Evolutionary conservation across 1,140 invertebrate genomes (phyloP).

Genomic region (Drosophila repletoides): DNA sequence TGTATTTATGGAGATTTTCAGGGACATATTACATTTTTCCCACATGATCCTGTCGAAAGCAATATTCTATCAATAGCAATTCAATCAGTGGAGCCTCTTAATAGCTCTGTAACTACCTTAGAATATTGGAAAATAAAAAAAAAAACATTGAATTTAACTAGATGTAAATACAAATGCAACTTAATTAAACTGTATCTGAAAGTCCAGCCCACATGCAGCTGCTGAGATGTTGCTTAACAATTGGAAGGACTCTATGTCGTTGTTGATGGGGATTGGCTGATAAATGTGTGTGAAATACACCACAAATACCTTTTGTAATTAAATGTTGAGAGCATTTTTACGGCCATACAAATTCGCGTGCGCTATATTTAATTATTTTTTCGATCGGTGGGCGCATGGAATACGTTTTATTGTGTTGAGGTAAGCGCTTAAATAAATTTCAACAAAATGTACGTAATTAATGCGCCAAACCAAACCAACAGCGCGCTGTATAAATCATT

Average conservation of each 20-base stretch:
- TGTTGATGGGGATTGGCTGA: conserved; percentile 5
- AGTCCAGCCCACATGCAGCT: too few species aligned
- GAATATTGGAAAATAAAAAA: too few species aligned
- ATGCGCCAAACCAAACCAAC: conserved; percentile 46
- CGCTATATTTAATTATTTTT: conserved; percentile 16
- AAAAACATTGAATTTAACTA: too few species aligned
- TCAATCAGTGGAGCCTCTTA: too few species aligned
- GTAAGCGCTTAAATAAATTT: conserved; percentile 67
- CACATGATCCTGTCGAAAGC: too few species aligned
- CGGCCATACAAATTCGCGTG: conserved; percentile 31
- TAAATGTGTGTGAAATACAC: conserved; percentile 36
- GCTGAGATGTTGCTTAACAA: background rate
- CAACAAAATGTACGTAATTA: conserved; percentile 70
- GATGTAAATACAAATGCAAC: too few species aligned
- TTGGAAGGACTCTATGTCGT: background rate
- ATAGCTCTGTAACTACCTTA: too few species aligned
- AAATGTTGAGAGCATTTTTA: conserved; percentile 62
- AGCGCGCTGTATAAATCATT: conserved; percentile 49
- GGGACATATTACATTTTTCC: too few species aligned
- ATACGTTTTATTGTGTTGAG: conserved; percentile 8
- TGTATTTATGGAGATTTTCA: too few species aligned
- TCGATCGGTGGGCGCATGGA: background rate
- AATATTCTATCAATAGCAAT: too few species aligned
- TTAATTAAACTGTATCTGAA: too few species aligned
- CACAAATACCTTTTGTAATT: conserved; percentile 63